phyloP scores from a whole-genome alignment of 2,888 invertebrate genomes.

The Himalopsyche kuldschensis region DNA sequence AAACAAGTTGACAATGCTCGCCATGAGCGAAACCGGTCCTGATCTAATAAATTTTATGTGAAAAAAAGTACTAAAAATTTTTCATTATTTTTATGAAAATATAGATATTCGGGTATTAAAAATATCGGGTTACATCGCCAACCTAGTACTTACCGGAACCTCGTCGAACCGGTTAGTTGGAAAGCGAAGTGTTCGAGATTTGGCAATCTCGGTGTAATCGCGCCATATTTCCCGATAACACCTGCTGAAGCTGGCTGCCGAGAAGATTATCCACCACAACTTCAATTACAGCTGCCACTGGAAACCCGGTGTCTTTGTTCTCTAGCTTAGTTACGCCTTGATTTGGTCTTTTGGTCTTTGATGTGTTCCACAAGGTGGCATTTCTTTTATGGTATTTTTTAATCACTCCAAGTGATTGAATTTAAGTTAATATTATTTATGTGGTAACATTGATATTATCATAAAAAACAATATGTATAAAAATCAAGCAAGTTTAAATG shows the following conservation, averaged over 20 bases:
- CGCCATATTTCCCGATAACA: conserved; percentile 1
- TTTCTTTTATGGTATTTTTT: background rate
- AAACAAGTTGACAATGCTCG: too few species aligned
- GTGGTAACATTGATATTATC: too few species aligned
- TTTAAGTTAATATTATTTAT: too few species aligned
- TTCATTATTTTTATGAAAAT: too few species aligned
- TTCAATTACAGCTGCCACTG: background rate
- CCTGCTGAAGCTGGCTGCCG: background rate
- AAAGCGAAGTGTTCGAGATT: background rate
- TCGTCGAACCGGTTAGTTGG: background rate
- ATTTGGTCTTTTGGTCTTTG: background rate
- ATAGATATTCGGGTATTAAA: too few species aligned
- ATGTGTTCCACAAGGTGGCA: background rate
- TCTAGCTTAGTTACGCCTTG: background rate
- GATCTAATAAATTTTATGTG: too few species aligned
- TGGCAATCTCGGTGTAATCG: background rate
- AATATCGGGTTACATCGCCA: too few species aligned
- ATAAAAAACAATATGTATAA: too few species aligned
- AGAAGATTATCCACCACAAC: background rate
- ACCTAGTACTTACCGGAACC: background rate
- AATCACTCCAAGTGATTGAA: too few species aligned
- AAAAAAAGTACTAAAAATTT: too few species aligned
- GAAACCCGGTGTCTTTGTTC: background rate
- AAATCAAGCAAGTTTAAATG: too few species aligned
- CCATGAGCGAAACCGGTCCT: too few species aligned